Evolutionary conservation across 2,797 vertebrate species (phyloP).

Genomic region (Sebastes steindachneri): DNA sequence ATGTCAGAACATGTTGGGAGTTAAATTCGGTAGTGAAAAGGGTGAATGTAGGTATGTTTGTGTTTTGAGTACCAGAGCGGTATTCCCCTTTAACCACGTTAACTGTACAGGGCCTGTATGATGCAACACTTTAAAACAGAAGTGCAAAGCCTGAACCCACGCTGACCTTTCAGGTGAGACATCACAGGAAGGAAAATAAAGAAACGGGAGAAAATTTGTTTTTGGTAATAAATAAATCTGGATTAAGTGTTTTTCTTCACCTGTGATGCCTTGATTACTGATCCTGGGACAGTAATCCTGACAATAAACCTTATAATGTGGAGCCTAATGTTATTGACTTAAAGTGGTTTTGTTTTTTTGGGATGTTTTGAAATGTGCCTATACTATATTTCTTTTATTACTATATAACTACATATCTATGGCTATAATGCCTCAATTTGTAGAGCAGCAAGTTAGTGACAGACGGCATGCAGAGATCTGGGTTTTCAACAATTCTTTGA

Average conservation of each 20-base stretch:
- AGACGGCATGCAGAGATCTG: conserved; percentile 58
- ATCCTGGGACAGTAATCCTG: no score
- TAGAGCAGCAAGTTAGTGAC: conserved; percentile 60
- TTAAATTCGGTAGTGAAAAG: neutral
- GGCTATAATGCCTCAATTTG: neutral
- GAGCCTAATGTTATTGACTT: neutral
- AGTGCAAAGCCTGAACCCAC: neutral
- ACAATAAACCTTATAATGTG: neutral
- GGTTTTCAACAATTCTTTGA: neutral
- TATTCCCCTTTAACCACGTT: conserved; percentile 13
- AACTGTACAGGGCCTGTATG: no score
- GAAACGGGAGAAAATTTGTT: neutral
- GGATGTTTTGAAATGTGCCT: neutral
- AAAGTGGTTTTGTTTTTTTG: neutral
- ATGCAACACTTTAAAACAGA: neutral
- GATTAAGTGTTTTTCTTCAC: neutral
- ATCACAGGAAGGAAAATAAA: neutral
- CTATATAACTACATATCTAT: neutral
- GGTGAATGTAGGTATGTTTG: neutral
- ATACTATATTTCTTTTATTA: neutral
- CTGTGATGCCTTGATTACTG: neutral
- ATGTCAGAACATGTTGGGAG: neutral
- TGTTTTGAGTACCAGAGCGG: neutral
- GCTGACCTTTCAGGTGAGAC: neutral
- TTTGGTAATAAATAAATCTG: neutral